Conservation (phyloP, 2,113 vertebrate species). For the Pteronura brasiliensis region DNA sequence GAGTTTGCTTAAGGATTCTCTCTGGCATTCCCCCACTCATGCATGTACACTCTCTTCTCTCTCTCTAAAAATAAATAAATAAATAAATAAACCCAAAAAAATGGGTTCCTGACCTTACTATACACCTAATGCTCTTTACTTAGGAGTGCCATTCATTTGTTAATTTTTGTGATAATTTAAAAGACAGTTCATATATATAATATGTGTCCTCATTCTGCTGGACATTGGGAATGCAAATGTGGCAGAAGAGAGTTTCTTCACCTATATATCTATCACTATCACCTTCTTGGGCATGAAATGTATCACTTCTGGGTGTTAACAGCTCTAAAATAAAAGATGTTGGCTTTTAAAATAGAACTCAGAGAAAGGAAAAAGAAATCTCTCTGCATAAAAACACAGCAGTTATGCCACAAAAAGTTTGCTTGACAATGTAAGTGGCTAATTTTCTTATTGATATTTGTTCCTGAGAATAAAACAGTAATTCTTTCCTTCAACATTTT, state of each 20-base stretch:
- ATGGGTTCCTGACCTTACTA: neutral
- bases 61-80: neutral
- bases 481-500: neutral
- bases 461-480: neutral
- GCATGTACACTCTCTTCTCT: neutral
- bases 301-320: neutral
- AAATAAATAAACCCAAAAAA: too few species aligned
- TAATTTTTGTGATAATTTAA: neutral
- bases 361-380: neutral
- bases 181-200: neutral
- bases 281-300: neutral
- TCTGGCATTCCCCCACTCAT: neutral
- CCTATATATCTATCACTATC: neutral
- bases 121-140: neutral
- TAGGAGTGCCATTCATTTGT: neutral
- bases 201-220: neutral
- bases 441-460: neutral
- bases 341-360: neutral
- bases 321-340: neutral
- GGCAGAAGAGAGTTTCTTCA: neutral
- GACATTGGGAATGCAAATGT: neutral
- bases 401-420: neutral
- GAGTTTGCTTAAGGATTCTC: neutral
- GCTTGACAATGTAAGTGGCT: neutral
- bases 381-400: neutral